Percentiles rank a stretch among this genome's conserved stretches.
Conservation (phyloP, 2,888 invertebrate species). For the Scaeva pyrastri region DNA sequence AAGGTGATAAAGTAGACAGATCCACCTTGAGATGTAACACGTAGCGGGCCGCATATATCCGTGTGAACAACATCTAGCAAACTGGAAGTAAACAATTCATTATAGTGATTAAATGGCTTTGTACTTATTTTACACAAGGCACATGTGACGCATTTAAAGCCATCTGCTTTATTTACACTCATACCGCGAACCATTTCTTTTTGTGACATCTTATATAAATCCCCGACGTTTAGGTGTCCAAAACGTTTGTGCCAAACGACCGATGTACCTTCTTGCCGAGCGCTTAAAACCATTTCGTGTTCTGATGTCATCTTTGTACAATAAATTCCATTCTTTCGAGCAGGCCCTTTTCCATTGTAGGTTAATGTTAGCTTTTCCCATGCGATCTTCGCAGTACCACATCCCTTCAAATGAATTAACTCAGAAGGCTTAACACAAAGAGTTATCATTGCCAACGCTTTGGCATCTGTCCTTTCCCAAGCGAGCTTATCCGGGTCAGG, state of each 20-base stretch:
- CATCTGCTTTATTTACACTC: conserved; percentile 32
- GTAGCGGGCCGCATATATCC: conserved; percentile 49
- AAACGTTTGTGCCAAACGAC: conserved; percentile 47
- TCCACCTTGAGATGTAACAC: conserved; percentile 30
- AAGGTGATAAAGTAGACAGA: conserved; percentile 38
- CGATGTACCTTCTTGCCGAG: conserved; percentile 3
- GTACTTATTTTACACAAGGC: conserved; percentile 36
- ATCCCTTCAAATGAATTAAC: conserved; percentile 59
- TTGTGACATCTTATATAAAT: conserved; percentile 41
- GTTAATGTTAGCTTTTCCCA: conserved; percentile 43
- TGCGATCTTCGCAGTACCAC: conserved; percentile 43
- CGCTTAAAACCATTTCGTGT: conserved; percentile 37
- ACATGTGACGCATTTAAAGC: conserved; percentile 43
- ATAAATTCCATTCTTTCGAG: conserved; percentile 48
- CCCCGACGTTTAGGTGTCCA: conserved; percentile 42
- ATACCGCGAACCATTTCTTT: conserved; percentile 48
- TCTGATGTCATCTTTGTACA: conserved; percentile 16
- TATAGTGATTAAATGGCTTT: conserved; percentile 38
- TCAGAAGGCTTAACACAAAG: conserved; percentile 47
- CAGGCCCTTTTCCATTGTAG: conserved; percentile 51
- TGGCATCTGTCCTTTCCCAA: conserved; percentile 27
- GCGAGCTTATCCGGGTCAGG: conserved; percentile 14
- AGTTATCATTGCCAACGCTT: conserved; percentile 37
- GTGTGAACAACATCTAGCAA: conserved; percentile 49
- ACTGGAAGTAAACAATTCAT: conserved; percentile 33